Evolutionary conservation across 2,888 invertebrate species (phyloP).

Genomic region (Leptopterna dolabrata): DNA sequence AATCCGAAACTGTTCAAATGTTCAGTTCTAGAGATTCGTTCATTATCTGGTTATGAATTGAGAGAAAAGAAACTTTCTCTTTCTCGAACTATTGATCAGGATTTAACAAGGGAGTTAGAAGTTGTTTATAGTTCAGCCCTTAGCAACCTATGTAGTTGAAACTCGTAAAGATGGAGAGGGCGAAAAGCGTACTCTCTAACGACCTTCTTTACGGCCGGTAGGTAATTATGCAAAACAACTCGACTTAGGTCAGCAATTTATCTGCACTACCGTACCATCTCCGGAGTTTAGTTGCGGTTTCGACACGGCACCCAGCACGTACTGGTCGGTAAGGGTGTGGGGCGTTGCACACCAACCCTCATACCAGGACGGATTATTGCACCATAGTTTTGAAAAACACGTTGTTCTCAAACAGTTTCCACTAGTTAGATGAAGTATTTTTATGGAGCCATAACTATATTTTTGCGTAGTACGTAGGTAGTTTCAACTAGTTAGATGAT

Average conservation of each 20-base stretch:
- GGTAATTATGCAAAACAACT: conserved; percentile 58
- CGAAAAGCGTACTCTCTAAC: conserved; percentile 59
- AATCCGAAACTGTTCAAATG: too few relatives aligned
- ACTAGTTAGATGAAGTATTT: too few relatives aligned
- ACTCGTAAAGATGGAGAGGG: conserved; percentile 57
- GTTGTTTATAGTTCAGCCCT: neutral
- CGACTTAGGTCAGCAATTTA: conserved; percentile 1
- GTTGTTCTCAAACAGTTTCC: too few relatives aligned
- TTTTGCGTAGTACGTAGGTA: too few relatives aligned
- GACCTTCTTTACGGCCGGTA: conserved; percentile 61
- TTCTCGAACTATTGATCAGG: neutral
- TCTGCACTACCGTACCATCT: conserved; percentile 18
- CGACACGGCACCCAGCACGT: neutral
- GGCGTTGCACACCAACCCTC: neutral
- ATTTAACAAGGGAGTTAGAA: neutral
- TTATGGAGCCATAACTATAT: too few relatives aligned
- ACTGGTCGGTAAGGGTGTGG: neutral
- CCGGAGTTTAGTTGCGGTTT: conserved; percentile 23
- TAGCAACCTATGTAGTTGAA: neutral
- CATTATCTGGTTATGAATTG: neutral
- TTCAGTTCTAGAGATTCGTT: too few relatives aligned
- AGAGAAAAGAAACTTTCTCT: neutral
- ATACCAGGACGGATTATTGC: too few relatives aligned
- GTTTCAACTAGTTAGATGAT: too few relatives aligned
- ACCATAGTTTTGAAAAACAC: too few relatives aligned